Base-by-base conservation (phyloP, 2,888 invertebrate genomes). In the Watsonalla cultraria region DNA sequence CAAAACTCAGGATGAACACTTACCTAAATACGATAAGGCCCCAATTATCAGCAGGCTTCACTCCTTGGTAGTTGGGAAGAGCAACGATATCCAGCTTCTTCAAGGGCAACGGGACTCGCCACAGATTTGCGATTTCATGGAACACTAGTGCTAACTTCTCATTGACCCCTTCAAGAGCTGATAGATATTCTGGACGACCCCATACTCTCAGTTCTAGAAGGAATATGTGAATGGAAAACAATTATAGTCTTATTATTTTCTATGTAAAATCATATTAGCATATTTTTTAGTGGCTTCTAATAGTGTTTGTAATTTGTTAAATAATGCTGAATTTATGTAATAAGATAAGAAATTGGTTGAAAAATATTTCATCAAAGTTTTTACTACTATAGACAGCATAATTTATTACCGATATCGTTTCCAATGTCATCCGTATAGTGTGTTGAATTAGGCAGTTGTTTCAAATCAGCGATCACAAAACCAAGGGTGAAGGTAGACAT, bases 401-500 rank as follows among this genome's bases (percentile, higher is more conserved):
- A 11, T 8, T 11, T 8, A 37, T 42, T 58, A 91, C 86, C 74
- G 64, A 90, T 70, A 63, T 84, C 62, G 65, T 86, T 72, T 62
- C 83, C 78, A 69, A 71, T 65, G 0, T 78, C 72, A 52, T 84
- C 83, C 46, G 67, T 80, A 52, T 80, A 81, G 7, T 64, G 56
- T 0, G 68, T 70, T 0, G 80, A 78, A 14, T 79, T 76, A 1
- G 82, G 81, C 34, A 86, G 62, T 54, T 82, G 86, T 57, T 87
- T 77, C 51, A 96, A 87, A 58, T 95, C 93, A 0, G 95, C 94
- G 15, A 95, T 92, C 8, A 96, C 92, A 55, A 96, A 86, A 0
- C 95, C 95, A 47, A 96, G 83, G 0, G 95, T 94, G 76, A 94
- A 95, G 0, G 96, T 94, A 0, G 96, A 94, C 93, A 96, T 95